These are phyloP conservation scores for Amblyjoppa fuscipennis DNA, from an alignment of 2,888 invertebrate species.

Conservation along the genomic window DNA sequence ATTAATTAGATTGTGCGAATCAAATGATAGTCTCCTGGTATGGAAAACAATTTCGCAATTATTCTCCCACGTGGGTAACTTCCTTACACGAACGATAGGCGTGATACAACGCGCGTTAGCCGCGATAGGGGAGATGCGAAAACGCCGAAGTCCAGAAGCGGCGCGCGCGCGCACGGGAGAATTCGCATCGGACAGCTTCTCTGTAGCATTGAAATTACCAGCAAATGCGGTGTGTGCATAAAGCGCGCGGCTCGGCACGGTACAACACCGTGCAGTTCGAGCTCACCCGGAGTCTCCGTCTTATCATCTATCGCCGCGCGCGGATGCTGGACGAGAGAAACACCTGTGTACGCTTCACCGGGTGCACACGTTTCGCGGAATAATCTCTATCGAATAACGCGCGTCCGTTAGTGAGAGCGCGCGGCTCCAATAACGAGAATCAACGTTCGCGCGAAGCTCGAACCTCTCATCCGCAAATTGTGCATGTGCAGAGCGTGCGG, in stretches of 20 bases:
- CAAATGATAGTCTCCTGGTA: background rate
- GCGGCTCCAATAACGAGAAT: constrained; percentile 63
- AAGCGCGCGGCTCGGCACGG: constrained; percentile 12
- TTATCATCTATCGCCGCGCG: constrained; percentile 8
- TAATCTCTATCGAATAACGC: constrained; percentile 64
- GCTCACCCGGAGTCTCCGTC: background rate
- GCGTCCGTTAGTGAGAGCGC: constrained; percentile 51
- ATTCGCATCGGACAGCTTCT: constrained; percentile 40
- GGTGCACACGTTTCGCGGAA: constrained; percentile 49
- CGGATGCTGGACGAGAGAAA: constrained; percentile 33
- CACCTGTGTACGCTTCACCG: constrained; percentile 43
- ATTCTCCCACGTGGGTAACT: constrained; percentile 26
- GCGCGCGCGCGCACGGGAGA: background rate
- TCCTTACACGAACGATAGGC: constrained; percentile 46
- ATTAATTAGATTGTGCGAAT: constrained; percentile 47
- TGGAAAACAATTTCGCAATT: constrained; percentile 45
- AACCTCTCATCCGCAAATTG: constrained; percentile 66
- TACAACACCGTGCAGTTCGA: no score
- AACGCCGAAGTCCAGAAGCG: constrained; percentile 41
- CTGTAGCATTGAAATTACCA: constrained; percentile 53
- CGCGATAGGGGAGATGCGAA: constrained; percentile 42
- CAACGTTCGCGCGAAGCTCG: constrained; percentile 53
- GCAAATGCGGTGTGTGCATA: constrained; percentile 45
- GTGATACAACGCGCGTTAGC: constrained; percentile 6
- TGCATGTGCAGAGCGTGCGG: constrained; percentile 54